Evolutionary conservation across 92 coral and sea anemone species (phyloP).

Genomic region (Zoanthus sociatus): DNA sequence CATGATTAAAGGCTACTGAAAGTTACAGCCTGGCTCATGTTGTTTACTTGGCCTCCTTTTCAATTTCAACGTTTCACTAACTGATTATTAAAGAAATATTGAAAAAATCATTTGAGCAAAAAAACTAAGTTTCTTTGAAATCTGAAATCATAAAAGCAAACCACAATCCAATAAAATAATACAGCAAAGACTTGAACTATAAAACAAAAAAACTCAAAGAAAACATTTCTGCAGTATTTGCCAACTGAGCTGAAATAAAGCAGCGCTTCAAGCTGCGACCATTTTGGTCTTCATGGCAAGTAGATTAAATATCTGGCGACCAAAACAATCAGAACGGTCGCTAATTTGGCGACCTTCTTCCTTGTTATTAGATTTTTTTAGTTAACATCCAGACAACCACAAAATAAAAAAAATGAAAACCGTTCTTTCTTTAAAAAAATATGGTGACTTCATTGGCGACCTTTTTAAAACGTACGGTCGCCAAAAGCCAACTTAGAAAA

Average conservation of each 20-base stretch:
- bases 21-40: background rate
- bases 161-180: background rate
- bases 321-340: no score
- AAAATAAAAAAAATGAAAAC: no score
- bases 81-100: conserved; percentile 3
- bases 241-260: background rate
- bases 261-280: no score
- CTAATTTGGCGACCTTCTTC: no score
- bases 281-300: no score
- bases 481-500: no score
- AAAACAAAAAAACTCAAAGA: background rate
- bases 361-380: no score
- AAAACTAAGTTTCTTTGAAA: background rate
- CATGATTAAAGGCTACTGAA: background rate
- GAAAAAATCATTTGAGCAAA: background rate
- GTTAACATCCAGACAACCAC: no score
- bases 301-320: no score
- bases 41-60: background rate
- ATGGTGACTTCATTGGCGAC: no score
- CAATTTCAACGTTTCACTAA: background rate
- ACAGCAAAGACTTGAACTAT: background rate
- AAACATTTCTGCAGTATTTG: background rate
- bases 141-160: background rate
- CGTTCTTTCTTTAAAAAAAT: no score
- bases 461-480: no score